Evolutionary conservation across 1,140 invertebrate genomes (phyloP), one percentile per base, ranked within the genome.

Genomic region (Dreissena rostriformis): DNA sequence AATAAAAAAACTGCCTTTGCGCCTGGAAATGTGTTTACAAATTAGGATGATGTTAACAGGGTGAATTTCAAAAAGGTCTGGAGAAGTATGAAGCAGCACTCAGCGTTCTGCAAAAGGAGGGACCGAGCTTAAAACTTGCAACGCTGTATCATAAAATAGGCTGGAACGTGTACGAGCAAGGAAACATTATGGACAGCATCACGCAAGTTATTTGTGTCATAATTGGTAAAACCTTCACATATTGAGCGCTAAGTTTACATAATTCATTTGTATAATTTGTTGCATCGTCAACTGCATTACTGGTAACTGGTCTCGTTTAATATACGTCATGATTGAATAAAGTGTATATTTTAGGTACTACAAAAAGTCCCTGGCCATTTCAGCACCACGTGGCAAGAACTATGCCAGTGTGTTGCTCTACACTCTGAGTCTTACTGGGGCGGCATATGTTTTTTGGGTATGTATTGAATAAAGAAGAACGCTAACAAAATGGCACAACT

Each of bases 161-260:
- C 52, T 73, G 70, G 70, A 73, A 73, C 55, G 7, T 73, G 19
- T 52, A 11, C 49, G 53, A 73, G 55, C 70, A 73, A 52, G 70
- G 70, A 17, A 26, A 73, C 22, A 22, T n/a, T 24, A n/a, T 17
- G 14, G 39, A 73, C 12, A 53, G 49, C 26, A 52, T 73, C n/a
- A 73, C 22, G 70, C 55, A 73, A 7, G 29, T 39, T 39, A 12
- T 19, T 6, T 70, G n/a, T 71, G 29, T 29, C 10, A 29, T 49
- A 22, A 29, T 11, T n/a, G 6, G 19, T 67, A 29, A 28, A n/a
- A 22, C 29, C 24, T 67, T 22, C 0, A 67, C 0, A 29, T 67
- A 67, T 29, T 0, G 24, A 11, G 24, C 11, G 24, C 15, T 26
- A 4, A 28, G 65, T 63, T 28, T 4, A 24, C 24, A 29, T 14